phyloP scores from a whole-genome alignment of 2,113 vertebrate species.

The Rhadina sibilatrix region DNA sequence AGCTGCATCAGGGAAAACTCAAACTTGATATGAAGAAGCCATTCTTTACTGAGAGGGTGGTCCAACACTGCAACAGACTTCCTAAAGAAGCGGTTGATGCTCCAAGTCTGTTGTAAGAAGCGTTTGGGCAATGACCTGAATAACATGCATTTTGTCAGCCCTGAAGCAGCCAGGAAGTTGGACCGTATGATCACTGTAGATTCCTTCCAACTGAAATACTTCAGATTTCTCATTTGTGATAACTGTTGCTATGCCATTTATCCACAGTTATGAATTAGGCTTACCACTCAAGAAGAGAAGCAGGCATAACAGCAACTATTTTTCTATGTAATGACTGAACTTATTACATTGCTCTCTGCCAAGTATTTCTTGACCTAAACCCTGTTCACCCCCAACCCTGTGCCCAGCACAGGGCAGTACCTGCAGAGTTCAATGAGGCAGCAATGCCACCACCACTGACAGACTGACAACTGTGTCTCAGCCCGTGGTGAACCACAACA shows the following conservation, averaged over 20 bases:
- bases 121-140: neutral
- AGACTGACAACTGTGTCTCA: neutral
- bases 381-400: fast-evolving
- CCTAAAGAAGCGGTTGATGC: neutral
- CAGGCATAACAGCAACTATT: neutral
- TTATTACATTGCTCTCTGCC: neutral
- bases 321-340: neutral
- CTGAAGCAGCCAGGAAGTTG: neutral
- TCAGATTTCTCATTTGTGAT: neutral
- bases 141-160: neutral
- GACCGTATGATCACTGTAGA: neutral
- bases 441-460: neutral
- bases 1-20: neutral
- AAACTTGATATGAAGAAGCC: neutral
- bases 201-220: neutral
- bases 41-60: neutral
- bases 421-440: neutral
- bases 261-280: neutral
- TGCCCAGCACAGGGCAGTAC: neutral
- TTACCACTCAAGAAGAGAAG: neutral
- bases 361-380: neutral
- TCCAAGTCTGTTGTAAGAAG: neutral
- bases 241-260: neutral
- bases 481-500: neutral
- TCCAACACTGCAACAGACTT: neutral